These are phyloP conservation scores for Ricordea florida DNA, from an alignment of 92 coral and sea anemone species.

Conservation along the genomic window DNA sequence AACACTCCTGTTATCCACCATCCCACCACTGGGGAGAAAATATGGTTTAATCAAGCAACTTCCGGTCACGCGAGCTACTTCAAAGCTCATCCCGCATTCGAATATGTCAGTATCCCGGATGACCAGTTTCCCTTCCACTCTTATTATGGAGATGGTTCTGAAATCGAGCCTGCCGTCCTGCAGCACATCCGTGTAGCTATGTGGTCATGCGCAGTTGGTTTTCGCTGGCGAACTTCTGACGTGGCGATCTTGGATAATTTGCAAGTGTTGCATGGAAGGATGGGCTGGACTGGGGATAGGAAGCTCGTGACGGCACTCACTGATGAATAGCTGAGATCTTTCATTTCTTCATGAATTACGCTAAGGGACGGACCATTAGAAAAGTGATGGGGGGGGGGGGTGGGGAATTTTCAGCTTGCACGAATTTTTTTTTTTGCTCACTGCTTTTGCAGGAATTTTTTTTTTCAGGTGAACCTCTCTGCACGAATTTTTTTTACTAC, in stretches of 20 bases:
- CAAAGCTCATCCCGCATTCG: slow-evolving; percentile 38
- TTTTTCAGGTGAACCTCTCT: too few species aligned
- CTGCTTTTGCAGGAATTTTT: too few species aligned
- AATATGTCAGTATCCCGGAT: slow-evolving; percentile 22
- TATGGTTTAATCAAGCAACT: slow-evolving; percentile 57
- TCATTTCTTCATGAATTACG: too few species aligned
- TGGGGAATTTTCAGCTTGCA: too few species aligned
- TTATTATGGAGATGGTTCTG: slow-evolving; percentile 67
- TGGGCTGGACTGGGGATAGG: slow-evolving; percentile 67
- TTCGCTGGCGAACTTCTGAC: slow-evolving; percentile 60
- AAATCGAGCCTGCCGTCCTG: slow-evolving; percentile 57
- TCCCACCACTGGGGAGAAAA: slow-evolving; percentile 62
- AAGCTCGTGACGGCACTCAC: slow-evolving; percentile 35
- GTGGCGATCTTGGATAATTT: slow-evolving; percentile 64
- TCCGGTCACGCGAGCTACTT: slow-evolving; percentile 30
- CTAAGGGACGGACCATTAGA: too few species aligned
- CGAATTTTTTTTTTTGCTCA: too few species aligned
- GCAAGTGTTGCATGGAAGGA: slow-evolving; percentile 64
- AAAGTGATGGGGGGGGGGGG: too few species aligned
- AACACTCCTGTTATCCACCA: slow-evolving; percentile 39
- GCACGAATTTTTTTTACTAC: too few species aligned
- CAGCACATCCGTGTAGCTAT: slow-evolving; percentile 74
- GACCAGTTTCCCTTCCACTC: slow-evolving; percentile 60
- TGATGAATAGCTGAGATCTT: too few species aligned
- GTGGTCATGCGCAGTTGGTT: slow-evolving; percentile 72